Base-by-base conservation (phyloP, 2,113 vertebrate species). In the Ameiurus melas region DNA sequence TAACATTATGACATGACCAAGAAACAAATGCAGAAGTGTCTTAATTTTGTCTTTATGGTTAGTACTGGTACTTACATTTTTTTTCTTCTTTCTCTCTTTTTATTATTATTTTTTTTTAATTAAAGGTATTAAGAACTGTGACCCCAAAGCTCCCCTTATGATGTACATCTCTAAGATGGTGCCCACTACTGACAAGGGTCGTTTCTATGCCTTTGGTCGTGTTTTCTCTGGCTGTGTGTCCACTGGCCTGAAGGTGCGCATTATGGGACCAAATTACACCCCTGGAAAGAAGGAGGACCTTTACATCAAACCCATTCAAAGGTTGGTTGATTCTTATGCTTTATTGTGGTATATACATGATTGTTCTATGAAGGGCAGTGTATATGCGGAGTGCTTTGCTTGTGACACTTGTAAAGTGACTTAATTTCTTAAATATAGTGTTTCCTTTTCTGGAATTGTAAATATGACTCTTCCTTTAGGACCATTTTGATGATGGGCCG, bases 111-210 rank as follows among this genome's bases (percentile, higher is more conserved):
- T n/a, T 47, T n/a, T 22, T 55, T 2, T 47, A 17, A 13, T 80
- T 57, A 57, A 85, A 99, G 98, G 96, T 85, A 98, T 99, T 87
- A 99, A 99, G 95, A 98, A 96, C 95, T 99, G 98, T 88, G 98
- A 99, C 89, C 93, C 98, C 84, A 98, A 98, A 92, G 98, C 92
- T 1, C 98, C 97, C 0, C 93, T 99, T 39, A 99, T 99, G 97
- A 97, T 99, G 96, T 99, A 99, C 95, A 98, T 99, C 91, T 99
- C 98, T n/a, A 99, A 99, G 94, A 99, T 99, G 98, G 98, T 99
- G 89, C 98, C 98, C 71, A 99, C 98, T 39, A 95, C 94, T 0
- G 98, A 99, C 93, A 99, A 99, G 90, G 98, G 98, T 87, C 96
- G 98, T 27, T 99, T 99, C 93, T 99, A 99, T 0, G 98, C 98